A percentile compares a stretch with the other conserved stretches of the same genome.
phyloP scores from a whole-genome alignment of 92 coral and sea anemone genomes.

The Phenganax subtilis region DNA sequence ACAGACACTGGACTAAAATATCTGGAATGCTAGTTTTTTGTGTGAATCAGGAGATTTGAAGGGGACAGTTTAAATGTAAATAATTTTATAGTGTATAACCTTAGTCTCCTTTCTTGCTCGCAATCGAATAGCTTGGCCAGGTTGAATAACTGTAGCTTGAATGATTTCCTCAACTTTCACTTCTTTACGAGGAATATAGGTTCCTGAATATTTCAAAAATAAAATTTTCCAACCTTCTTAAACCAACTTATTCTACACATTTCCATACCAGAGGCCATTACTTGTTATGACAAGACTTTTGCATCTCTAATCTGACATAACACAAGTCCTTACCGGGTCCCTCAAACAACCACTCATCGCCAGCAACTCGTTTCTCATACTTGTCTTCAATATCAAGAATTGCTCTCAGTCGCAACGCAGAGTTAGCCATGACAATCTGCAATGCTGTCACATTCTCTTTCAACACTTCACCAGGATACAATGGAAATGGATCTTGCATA shows the following conservation, averaged over 20 bases:
- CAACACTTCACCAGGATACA: conserved; percentile 84
- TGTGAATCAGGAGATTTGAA: not conserved
- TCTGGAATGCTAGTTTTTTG: not conserved
- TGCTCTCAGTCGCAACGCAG: conserved; percentile 78
- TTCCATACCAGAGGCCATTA: not conserved
- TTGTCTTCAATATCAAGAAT: conserved; percentile 82
- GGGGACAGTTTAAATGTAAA: not conserved
- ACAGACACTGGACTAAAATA: not conserved
- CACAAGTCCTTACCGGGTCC: conserved; percentile 74
- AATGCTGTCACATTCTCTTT: conserved; percentile 67
- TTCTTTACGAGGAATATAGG: conserved; percentile 90
- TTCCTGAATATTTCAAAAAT: conserved; percentile 51
- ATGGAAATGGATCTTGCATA: conserved; percentile 97
- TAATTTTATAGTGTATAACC: conserved; percentile 39
- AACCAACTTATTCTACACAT: not conserved
- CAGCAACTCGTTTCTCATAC: conserved; percentile 95
- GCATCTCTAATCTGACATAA: not conserved
- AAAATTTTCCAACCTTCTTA: not conserved
- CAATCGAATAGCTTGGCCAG: conserved; percentile 93
- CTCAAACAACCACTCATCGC: conserved; percentile 98
- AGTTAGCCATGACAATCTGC: conserved; percentile 85
- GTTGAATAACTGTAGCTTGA: conserved; percentile 86
- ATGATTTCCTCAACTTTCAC: conserved; percentile 82
- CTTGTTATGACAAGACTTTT: not conserved
- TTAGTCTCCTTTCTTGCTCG: conserved; percentile 94